Evolutionary conservation across 2,888 invertebrate genomes (phyloP).

Genomic region (Gasteruption jaculator): DNA sequence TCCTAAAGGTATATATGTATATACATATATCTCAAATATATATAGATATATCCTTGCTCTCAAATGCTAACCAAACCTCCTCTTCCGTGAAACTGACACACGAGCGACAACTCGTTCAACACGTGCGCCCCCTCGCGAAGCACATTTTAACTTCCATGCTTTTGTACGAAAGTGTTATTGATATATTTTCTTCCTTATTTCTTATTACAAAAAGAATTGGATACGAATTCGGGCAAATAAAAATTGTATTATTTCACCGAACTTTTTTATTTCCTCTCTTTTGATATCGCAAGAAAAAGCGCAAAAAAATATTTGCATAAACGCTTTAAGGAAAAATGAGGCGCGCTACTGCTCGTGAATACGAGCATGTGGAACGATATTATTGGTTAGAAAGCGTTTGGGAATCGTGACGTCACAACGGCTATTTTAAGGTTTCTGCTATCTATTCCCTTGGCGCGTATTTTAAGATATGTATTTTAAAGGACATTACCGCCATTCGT

Average conservation of each 20-base stretch:
- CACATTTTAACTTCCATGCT: too few relatives aligned
- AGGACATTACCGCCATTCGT: slow-evolving; percentile 35
- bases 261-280: too few relatives aligned
- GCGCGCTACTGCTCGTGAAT: slow-evolving; percentile 13
- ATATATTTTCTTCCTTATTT: too few relatives aligned
- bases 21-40: too few relatives aligned
- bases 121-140: slow-evolving; percentile 30
- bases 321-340: slow-evolving; percentile 11
- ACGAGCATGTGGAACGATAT: slow-evolving; percentile 54
- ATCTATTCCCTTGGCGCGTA: slow-evolving; percentile 52
- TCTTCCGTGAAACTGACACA: slow-evolving; percentile 35
- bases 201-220: too few relatives aligned
- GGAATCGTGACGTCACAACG: slow-evolving; percentile 37
- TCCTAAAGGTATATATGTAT: too few relatives aligned
- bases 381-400: slow-evolving; percentile 49
- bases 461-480: slow-evolving; percentile 49
- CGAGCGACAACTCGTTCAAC: slow-evolving; percentile 31
- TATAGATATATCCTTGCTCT: slow-evolving; percentile 22
- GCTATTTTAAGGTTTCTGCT: slow-evolving; percentile 47
- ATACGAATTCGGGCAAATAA: too few relatives aligned
- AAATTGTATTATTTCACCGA: too few relatives aligned
- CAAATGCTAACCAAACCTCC: slow-evolving; percentile 35
- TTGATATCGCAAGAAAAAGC: too few relatives aligned
- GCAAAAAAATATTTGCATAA: too few relatives aligned
- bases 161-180: too few relatives aligned